These are phyloP conservation scores for Phragmatobia fuliginosa DNA, from an alignment of 2,888 invertebrate genomes.

Conservation along the genomic window DNA sequence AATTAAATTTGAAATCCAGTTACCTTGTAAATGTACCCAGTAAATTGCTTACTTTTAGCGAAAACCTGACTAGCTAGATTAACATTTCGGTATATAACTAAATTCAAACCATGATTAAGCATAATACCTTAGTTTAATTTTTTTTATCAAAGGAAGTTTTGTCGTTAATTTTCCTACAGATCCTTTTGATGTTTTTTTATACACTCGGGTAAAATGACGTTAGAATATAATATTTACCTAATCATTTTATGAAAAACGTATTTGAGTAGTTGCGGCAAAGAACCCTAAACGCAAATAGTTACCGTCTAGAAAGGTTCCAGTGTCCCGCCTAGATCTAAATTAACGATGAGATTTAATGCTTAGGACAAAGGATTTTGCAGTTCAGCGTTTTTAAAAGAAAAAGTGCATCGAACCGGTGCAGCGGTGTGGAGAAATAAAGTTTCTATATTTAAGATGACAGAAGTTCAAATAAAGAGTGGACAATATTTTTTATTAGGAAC, in stretches of 20 bases:
- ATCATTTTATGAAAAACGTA: neutral
- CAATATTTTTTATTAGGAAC: neutral
- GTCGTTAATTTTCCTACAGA: neutral
- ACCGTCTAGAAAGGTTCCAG: conserved; percentile 37
- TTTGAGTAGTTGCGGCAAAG: conserved; percentile 25
- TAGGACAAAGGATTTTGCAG: conserved; percentile 47
- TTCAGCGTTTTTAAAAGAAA: conserved; percentile 46
- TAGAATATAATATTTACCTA: neutral
- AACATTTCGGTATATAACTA: neutral
- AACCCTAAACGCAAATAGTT: conserved; percentile 40
- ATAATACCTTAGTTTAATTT: neutral
- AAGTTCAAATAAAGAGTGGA: conserved; percentile 20
- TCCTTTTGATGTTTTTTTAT: neutral
- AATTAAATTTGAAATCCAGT: neutral
- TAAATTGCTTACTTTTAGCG: too few relatives aligned
- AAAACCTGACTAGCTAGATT: neutral
- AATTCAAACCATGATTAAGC: neutral
- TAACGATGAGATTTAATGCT: conserved; percentile 55
- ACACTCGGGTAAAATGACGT: neutral
- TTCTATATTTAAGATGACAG: conserved; percentile 47
- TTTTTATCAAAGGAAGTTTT: neutral
- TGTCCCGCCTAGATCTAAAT: conserved; percentile 51
- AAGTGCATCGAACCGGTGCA: conserved; percentile 25
- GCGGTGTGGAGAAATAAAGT: conserved; percentile 40
- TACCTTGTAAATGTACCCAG: too few relatives aligned